Evolutionary conservation across 2,888 invertebrate species (phyloP), one percentile per base, ranked within the genome.

Genomic region (Lumbricus terrestris): DNA sequence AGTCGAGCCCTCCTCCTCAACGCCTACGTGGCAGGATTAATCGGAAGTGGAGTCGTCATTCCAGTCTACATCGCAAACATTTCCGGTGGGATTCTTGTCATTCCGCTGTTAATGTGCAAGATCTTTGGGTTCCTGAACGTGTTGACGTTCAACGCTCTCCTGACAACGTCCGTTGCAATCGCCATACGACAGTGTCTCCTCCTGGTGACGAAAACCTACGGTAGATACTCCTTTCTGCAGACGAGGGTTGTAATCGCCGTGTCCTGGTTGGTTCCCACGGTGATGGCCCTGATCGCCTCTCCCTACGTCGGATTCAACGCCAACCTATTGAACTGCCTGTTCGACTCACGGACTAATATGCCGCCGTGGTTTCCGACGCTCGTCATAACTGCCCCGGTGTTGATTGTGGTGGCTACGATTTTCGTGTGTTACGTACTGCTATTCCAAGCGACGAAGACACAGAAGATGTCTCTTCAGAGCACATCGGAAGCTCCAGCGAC

Each of bases 61-160:
- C 85, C 85, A 33, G 85, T 37, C 35, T 85, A 85, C 85, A 37
- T 85, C 23, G 85, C 85, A 11, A 85, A 85, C 85, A 85, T 85
- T 35, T 35, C 85, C 35, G 85, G 35, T 37, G 85, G 85, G 16
- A 85, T 20, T 11, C 85, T 85, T 18, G 85, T 85, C 13, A 20
- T 35, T 85, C 85, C 85, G 85, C 5, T 85, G 29, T 20, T 18
- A 8, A 85, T 85, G 85, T 85, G 85, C 85, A 34, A 37, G 35
- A 34, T 85, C 1, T 35, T 85, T 35, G 85, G 85, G 18, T 85
- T 85, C 34, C 85, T 85, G 20, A 85, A 85, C 85, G 85, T 85
- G 20, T 15, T 85, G 85, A 85, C 85, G 35, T 85, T 85, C 85
- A 85, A 85, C 85, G 85, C 85, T 85, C 23, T 85, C 6, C 18